Conservation (phyloP, 2,888 invertebrate species). For the Frankliniella fusca region DNA sequence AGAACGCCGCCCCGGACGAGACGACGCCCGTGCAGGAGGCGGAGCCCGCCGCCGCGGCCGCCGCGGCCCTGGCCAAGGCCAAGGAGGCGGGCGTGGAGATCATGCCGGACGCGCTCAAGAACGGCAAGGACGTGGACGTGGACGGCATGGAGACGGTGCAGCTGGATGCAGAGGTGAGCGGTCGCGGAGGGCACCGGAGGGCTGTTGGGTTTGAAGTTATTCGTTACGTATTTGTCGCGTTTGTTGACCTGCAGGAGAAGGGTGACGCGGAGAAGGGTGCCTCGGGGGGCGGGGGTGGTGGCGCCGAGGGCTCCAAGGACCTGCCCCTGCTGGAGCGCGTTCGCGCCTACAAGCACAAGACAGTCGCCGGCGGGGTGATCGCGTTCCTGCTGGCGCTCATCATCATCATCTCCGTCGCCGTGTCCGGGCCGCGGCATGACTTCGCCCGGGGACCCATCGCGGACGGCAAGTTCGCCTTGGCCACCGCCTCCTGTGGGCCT, state of each 20-base stretch:
- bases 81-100: conserved; percentile 52
- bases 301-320: conserved; percentile 57
- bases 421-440: conserved; percentile 53
- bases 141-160: conserved; percentile 73
- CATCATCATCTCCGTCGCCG: conserved; percentile 60
- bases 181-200: not conserved
- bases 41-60: conserved; percentile 38
- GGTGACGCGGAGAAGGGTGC: conserved; percentile 55
- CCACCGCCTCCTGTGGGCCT: conserved; percentile 71
- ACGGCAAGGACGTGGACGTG: conserved; percentile 64
- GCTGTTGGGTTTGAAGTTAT: not conserved
- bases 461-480: conserved; percentile 67
- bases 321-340: conserved; percentile 35
- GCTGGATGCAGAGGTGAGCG: conserved; percentile 53
- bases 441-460: conserved; percentile 60
- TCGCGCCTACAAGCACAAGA: not conserved
- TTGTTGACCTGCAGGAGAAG: conserved; percentile 47
- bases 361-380: conserved; percentile 54
- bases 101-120: conserved; percentile 52
- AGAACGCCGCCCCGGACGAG: conserved; percentile 42
- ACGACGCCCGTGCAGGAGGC: conserved; percentile 44
- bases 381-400: conserved; percentile 59
- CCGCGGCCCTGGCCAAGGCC: conserved; percentile 10
- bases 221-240: not conserved
- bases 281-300: conserved; percentile 51